These are phyloP conservation scores for Bellardia bayeri DNA, from an alignment of 2,888 invertebrate species.

Conservation along the genomic window DNA sequence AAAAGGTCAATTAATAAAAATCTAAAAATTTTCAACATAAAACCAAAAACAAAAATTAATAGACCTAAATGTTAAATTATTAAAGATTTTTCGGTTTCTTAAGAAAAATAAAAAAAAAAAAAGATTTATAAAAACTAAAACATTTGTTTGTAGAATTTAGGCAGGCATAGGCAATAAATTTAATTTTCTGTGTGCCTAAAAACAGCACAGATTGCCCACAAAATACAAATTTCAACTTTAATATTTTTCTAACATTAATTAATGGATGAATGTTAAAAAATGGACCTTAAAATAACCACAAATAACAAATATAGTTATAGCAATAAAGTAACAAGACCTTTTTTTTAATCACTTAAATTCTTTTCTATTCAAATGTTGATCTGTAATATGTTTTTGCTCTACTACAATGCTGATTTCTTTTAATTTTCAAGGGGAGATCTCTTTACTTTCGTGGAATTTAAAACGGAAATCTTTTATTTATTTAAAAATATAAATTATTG, in stretches of 20 bases:
- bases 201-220: conserved; percentile 24
- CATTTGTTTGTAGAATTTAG: background rate
- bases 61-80: conserved; percentile 34
- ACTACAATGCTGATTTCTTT: conserved; percentile 1
- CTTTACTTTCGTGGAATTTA: conserved; percentile 58
- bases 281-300: too few relatives aligned
- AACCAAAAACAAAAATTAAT: conserved; percentile 33
- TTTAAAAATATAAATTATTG: conserved; percentile 15
- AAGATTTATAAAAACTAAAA: conserved; percentile 21
- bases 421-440: conserved; percentile 21
- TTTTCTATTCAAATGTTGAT: conserved; percentile 37
- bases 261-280: conserved; percentile 5
- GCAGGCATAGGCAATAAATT: conserved; percentile 17
- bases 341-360: conserved; percentile 48
- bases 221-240: conserved; percentile 20
- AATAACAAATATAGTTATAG: background rate
- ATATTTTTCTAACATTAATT: conserved; percentile 45
- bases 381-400: conserved; percentile 37
- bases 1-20: conserved; percentile 30
- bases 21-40: background rate
- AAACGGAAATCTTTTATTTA: conserved; percentile 70
- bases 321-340: conserved; percentile 49
- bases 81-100: conserved; percentile 27
- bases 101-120: background rate
- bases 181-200: background rate